phyloP scores from a whole-genome alignment of 2,797 vertebrate genomes.

The Psittacula echo region DNA sequence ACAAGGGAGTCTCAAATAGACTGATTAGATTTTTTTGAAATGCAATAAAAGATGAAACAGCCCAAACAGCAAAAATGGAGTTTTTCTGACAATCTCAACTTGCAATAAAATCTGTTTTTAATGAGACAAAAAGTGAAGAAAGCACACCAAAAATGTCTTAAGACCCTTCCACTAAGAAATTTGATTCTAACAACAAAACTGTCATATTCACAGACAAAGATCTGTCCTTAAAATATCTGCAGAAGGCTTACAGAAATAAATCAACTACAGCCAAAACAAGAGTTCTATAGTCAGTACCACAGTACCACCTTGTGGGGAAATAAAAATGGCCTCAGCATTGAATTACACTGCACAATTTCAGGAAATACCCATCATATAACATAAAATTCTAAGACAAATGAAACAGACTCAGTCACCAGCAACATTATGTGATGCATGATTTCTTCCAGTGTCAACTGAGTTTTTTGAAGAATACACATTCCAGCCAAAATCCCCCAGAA shows the following conservation, averaged over 20 bases:
- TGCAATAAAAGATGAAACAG: neutral
- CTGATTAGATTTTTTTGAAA: conserved; percentile 24
- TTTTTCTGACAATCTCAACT: neutral
- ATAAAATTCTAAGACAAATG: conserved; percentile 19
- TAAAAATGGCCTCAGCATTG: neutral
- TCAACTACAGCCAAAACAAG: neutral
- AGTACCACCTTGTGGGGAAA: conserved; percentile 81
- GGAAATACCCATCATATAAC: conserved; percentile 25
- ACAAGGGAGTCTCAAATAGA: conserved; percentile 34
- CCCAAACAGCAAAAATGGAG: neutral
- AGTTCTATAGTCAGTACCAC: conserved; percentile 70
- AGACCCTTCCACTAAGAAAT: conserved; percentile 23
- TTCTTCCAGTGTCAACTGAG: neutral
- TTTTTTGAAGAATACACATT: conserved; percentile 43
- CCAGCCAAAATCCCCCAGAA: conserved; percentile 55
- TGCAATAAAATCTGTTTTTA: conserved; percentile 12
- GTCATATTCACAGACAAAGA: conserved; percentile 59
- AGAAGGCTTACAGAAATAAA: conserved; percentile 60
- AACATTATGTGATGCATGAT: neutral
- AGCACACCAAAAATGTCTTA: neutral
- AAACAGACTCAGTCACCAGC: neutral
- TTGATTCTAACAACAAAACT: conserved; percentile 52
- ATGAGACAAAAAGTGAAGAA: conserved; percentile 4
- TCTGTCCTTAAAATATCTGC: conserved; percentile 61
- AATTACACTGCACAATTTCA: neutral